Evolutionary conservation across 2,113 vertebrate genomes (phyloP), one percentile per base, ranked within the genome.

Genomic region (Myotis lucifugus): DNA sequence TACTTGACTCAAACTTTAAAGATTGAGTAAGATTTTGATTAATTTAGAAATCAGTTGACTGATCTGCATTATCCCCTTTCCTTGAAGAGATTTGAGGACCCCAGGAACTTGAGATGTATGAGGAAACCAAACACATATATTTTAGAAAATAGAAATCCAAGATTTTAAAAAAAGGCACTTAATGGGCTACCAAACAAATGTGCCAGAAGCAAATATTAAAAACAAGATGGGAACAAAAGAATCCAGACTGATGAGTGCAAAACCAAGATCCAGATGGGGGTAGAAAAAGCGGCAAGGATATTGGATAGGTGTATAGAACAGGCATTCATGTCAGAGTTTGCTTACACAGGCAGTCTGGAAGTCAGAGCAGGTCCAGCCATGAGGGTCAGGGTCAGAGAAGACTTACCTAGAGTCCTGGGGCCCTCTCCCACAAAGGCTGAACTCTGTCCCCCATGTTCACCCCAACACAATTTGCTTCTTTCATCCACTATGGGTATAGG

Each of bases 131-230:
- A 95, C 52, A 3, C 15, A 82, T 25, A 0, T n/a, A 29, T 95
- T 84, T 73, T 50, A 82, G n/a, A 70, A n/a, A 85, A 21, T 8
- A 72, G 42, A 93, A 96, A 82, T 54, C n/a, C 29, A 72, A 74
- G 76, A 64, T 46, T 46, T 46, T 10, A 4, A 54, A 37, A 82
- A 52, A 76, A 40, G 13, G 9, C 34, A 13, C 12, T 52, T 76
- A 18, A 18, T 1, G 29, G 8, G 32, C 8, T 46, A 70, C 48
- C 42, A 76, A 72, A 76, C 9, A 48, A 69, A 66, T 3, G 21
- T 64, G 15, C n/a, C 46, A 23, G 27, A 69, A 74, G 42, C 40
- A 64, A 19, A 29, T 56, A 66, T 70, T 72, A 83, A 84, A 59
- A 32, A 14, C 4, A 82, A 6, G 21, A 52, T 21, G 8, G 64